Conservation (phyloP, 2,113 vertebrate species). For the Recurvirostra avosetta region DNA sequence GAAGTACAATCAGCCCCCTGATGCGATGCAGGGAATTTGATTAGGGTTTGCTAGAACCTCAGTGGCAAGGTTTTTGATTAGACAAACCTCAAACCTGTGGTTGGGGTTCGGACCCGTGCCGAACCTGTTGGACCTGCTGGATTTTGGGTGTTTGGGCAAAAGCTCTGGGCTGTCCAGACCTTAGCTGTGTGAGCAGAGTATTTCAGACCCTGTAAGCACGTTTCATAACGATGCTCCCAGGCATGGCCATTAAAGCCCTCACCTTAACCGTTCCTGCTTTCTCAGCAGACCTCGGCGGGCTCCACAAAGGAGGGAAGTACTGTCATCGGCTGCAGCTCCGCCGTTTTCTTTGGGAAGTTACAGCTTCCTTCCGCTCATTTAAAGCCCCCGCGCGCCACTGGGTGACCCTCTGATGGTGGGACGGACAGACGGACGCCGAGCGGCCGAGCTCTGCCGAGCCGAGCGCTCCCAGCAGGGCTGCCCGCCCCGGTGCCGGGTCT, state of each 20-base stretch:
- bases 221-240: background rate
- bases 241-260: background rate
- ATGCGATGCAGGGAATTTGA: rapidly evolving
- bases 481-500: background rate
- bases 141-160: background rate
- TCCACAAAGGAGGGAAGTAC: constrained; percentile 33
- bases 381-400: background rate
- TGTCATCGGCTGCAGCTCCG: background rate
- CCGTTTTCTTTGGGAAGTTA: background rate
- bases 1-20: rapidly evolving
- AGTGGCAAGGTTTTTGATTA: background rate
- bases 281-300: background rate
- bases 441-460: background rate
- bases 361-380: constrained; percentile 20
- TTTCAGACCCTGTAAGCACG: background rate
- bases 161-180: background rate
- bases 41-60: background rate
- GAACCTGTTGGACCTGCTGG: background rate
- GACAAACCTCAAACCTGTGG: background rate
- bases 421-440: rapidly evolving
- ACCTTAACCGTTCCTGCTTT: rapidly evolving
- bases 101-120: background rate
- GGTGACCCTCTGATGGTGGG: background rate
- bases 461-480: rapidly evolving
- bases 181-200: background rate